Base-by-base conservation (phyloP, 1,140 invertebrate species). In the Drosophila fuyamai region DNA sequence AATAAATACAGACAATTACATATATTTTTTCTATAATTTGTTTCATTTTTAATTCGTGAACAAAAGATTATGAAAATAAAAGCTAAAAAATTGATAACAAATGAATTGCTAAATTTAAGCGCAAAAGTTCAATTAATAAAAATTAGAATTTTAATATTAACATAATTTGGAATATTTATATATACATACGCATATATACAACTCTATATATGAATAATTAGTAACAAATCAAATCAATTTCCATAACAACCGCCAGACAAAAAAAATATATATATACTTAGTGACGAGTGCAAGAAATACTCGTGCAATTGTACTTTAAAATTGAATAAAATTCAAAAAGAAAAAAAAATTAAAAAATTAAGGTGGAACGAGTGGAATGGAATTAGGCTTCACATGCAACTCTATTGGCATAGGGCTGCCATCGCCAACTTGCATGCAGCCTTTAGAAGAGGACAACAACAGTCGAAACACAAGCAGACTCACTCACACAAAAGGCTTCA, bases 61-160 rank as follows among this genome's bases (percentile, higher is more conserved):
- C 53, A 27, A 59, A 50, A 48, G n/a, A 23, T 18, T 18, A 44
- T 46, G n/a, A 59, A 29, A 50, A 77, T 44, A 36, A 62, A 62
- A 54, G 38, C 18, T 53, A 61, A 56, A 41, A 47, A 47, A 50
- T 40, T 14, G 47, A 79, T 27, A 27, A 66, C 66, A 78, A 29
- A 78, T 43, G 32, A 78, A 78, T 59, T 79, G 75, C 67, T 78
- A 72, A 72, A 73, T 66, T 89, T 81, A 89, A 89, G 84, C 84
- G 80, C 84, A 89, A 79, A 79, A 88, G 84, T 89, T 89, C 84
- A 89, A 89, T 89, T 89, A 89, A 89, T 89, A 84, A 58, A 89
- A 78, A 74, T 89, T 89, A 89, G 84, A 84, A 78, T 89, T 89
- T 89, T 88, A 88, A 88, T 70, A 77, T 77, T 61, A 79, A 71